Conservation (phyloP, 2,888 invertebrate species). For the Geotrupes spiniger region DNA sequence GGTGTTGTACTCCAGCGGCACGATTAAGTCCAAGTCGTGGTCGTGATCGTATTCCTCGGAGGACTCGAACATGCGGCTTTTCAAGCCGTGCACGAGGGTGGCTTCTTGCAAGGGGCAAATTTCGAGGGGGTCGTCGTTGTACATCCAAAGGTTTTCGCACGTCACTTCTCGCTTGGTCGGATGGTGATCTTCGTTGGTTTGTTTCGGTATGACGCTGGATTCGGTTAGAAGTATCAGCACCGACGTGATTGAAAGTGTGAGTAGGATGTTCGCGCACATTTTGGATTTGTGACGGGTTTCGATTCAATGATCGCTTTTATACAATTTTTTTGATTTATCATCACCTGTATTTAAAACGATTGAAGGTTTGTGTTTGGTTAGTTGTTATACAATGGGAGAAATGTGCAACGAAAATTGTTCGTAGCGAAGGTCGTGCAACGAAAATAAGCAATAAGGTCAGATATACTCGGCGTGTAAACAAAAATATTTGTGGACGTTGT, state of each 20-base stretch:
- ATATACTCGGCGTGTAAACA: too few species aligned
- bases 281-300: neutral
- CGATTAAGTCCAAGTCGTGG: neutral
- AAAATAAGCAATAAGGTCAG: too few species aligned
- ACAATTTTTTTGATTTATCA: conserved; percentile 1
- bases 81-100: conserved; percentile 8
- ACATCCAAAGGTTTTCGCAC: conserved; percentile 13
- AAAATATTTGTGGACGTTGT: too few species aligned
- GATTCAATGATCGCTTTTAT: conserved; percentile 11
- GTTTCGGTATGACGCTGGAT: conserved; percentile 13
- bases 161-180: conserved; percentile 7
- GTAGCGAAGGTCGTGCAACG: too few species aligned
- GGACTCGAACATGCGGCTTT: conserved; percentile 14
- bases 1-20: conserved; percentile 7
- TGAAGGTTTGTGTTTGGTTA: conserved; percentile 2
- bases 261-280: neutral
- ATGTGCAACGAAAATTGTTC: too few species aligned
- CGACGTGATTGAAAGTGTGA: neutral
- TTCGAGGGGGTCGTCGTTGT: conserved; percentile 13
- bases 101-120: conserved; percentile 16
- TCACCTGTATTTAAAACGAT: neutral
- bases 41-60: conserved; percentile 6
- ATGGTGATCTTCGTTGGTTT: neutral
- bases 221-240: conserved; percentile 1
- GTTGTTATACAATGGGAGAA: neutral